phyloP scores from a whole-genome alignment of 2,113 vertebrate genomes.

The Ochotona princeps region DNA sequence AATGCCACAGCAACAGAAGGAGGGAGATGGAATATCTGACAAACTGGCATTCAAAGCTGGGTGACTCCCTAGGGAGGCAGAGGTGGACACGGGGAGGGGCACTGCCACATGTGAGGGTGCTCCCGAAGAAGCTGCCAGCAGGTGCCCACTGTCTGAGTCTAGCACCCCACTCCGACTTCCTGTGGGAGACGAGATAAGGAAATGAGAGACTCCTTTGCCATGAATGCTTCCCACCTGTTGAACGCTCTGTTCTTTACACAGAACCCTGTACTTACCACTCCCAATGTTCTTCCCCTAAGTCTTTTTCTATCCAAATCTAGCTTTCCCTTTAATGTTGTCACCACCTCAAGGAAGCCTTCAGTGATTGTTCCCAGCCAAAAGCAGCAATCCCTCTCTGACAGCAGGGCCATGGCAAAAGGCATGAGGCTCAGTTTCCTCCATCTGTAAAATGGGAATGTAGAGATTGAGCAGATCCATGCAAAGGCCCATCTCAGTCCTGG shows the following conservation, averaged over 20 bases:
- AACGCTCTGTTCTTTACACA: background rate
- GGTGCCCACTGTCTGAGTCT: background rate
- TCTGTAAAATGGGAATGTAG: background rate
- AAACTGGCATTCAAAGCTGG: background rate
- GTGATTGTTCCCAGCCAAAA: background rate
- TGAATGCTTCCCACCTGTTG: background rate
- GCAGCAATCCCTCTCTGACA: background rate
- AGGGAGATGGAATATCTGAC: background rate
- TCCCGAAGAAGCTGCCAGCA: background rate
- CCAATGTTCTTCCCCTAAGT: background rate
- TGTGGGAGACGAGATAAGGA: background rate
- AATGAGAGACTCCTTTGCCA: background rate
- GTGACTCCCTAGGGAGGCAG: background rate
- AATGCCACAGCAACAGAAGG: slow-evolving; percentile 12
- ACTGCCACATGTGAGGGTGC: background rate
- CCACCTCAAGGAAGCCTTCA: slow-evolving; percentile 29
- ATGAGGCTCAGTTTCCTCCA: background rate
- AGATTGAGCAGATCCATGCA: background rate
- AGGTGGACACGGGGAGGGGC: background rate
- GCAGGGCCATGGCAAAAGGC: background rate
- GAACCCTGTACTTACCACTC: background rate
- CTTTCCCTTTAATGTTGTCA: background rate
- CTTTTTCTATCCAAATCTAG: slow-evolving; percentile 1
- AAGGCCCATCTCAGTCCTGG: background rate
- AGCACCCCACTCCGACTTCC: background rate